A percentile compares a stretch with the other conserved stretches of the same genome.
Evolutionary conservation across 2,888 invertebrate species (phyloP).

Genomic region (Oxyteleia sp.): DNA sequence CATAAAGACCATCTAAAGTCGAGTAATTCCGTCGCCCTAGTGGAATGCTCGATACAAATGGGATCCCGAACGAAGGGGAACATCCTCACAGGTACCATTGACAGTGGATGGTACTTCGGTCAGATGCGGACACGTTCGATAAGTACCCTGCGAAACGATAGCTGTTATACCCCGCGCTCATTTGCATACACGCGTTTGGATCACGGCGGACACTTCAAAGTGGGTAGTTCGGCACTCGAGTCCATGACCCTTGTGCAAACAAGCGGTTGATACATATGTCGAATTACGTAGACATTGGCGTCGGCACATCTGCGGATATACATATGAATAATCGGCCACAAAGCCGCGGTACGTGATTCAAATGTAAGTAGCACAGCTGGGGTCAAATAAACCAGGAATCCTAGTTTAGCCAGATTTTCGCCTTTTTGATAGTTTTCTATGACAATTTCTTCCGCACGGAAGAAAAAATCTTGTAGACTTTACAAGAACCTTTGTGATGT

Average conservation of each 20-base stretch:
- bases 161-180: conserved; percentile 55
- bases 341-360: conserved; percentile 72
- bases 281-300: conserved; percentile 70
- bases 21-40: not conserved
- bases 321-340: conserved; percentile 74
- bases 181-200: conserved; percentile 65
- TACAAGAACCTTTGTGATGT: too few relatives aligned
- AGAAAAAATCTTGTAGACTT: too few relatives aligned
- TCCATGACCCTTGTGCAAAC: conserved; percentile 69
- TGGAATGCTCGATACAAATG: conserved; percentile 25
- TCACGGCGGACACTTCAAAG: conserved; percentile 65
- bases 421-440: too few relatives aligned
- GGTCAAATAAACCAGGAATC: too few relatives aligned
- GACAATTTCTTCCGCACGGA: too few relatives aligned
- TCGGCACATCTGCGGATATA: conserved; percentile 63
- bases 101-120: conserved; percentile 52
- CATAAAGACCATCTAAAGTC: conserved; percentile 1
- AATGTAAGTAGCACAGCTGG: conserved; percentile 45
- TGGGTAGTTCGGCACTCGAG: conserved; percentile 50
- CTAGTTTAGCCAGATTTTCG: too few relatives aligned
- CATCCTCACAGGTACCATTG: conserved; percentile 35
- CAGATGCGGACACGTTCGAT: conserved; percentile 56
- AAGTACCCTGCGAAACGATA: conserved; percentile 61
- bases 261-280: conserved; percentile 72
- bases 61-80: conserved; percentile 6